These are phyloP conservation scores for Ataeniobius toweri DNA, from an alignment of 2,797 vertebrate species.

Conservation along the genomic window DNA sequence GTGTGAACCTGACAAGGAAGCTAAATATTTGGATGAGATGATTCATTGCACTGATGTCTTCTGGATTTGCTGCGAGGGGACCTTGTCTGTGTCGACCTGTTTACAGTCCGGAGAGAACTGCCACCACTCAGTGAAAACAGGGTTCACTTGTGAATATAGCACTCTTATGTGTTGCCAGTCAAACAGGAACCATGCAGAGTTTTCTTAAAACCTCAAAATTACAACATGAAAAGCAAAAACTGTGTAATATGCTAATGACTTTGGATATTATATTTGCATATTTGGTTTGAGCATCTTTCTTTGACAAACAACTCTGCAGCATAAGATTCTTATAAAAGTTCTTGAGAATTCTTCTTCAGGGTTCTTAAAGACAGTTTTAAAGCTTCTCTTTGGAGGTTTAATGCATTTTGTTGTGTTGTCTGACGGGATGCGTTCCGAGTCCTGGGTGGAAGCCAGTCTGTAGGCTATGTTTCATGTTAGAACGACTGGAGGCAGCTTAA, in stretches of 20 bases:
- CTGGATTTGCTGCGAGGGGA: background rate
- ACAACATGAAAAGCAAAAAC: background rate
- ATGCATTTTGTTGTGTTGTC: background rate
- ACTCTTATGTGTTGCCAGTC: background rate
- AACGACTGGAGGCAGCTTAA: background rate
- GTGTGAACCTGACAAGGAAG: background rate
- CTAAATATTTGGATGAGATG: background rate
- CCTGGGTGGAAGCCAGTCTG: background rate
- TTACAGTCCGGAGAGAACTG: background rate
- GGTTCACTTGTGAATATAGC: background rate
- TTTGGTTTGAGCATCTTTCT: background rate
- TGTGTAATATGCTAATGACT: background rate
- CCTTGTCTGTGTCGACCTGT: conserved; percentile 1
- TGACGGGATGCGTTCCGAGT: background rate
- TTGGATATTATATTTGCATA: background rate
- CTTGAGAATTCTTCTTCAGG: background rate
- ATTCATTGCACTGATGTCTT: background rate
- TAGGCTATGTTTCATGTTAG: background rate
- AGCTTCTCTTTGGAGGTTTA: background rate
- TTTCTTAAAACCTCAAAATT: background rate
- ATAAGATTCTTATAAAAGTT: background rate
- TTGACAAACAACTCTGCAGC: background rate
- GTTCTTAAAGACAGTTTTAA: background rate
- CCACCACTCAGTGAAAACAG: background rate
- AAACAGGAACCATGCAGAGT: background rate